Percentiles rank a stretch among this genome's conserved stretches.
phyloP scores from a whole-genome alignment of 2,113 vertebrate genomes.

The Ginglymostoma cirratum region DNA sequence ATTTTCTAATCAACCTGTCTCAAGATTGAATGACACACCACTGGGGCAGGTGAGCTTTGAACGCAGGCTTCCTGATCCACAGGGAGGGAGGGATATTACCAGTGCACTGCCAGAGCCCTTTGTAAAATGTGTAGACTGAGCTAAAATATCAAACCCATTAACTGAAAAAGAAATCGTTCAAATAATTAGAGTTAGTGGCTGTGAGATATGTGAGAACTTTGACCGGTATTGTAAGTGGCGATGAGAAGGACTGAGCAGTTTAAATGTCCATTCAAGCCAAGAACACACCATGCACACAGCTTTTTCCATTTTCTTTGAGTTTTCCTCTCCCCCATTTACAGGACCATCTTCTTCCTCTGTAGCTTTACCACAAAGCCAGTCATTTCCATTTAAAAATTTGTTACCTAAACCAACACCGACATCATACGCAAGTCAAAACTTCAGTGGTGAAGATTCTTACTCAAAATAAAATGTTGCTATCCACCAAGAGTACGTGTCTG shows the following conservation, averaged over 20 bases:
- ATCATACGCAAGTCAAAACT: neutral
- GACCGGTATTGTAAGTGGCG: neutral
- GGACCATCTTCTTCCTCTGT: neutral
- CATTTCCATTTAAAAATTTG: neutral
- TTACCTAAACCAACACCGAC: neutral
- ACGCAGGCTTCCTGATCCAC: no score
- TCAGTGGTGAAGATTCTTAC: neutral
- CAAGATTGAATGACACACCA: no score
- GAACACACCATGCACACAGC: neutral
- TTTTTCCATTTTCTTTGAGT: neutral
- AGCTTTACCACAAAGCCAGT: neutral
- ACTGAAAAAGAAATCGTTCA: neutral
- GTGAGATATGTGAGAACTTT: neutral
- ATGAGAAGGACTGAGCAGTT: neutral
- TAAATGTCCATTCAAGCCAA: neutral
- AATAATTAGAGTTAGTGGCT: neutral
- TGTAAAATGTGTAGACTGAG: no score
- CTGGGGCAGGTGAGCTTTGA: no score
- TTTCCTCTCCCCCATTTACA: no score
- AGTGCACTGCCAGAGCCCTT: no score
- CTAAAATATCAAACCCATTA: neutral
- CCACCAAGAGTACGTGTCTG: neutral
- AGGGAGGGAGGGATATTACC: no score
- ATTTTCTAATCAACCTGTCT: no score
- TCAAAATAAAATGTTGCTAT: neutral